Evolutionary conservation across 2,888 invertebrate genomes (phyloP).

Genomic region (Notodonta ziczac): DNA sequence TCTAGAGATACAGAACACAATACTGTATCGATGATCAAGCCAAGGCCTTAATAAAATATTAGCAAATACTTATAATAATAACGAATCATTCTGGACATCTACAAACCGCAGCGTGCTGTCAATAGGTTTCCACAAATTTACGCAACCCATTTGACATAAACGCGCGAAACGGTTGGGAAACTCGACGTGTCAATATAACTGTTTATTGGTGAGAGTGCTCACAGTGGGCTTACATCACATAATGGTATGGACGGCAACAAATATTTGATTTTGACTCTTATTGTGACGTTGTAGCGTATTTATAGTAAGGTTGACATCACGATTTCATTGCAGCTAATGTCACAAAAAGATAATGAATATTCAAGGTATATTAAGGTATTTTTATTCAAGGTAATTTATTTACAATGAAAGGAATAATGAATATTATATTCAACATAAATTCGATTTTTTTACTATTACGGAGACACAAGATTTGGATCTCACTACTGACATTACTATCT

Average conservation of each 20-base stretch:
- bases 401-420: no score
- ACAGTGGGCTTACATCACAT: constrained; percentile 14
- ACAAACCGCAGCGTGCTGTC: neutral
- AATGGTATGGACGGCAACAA: neutral
- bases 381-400: no score
- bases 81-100: neutral
- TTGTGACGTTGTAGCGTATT: neutral
- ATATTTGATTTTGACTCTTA: neutral
- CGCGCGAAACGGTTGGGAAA: constrained; percentile 39
- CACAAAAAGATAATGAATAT: neutral
- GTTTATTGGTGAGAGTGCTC: constrained; percentile 37
- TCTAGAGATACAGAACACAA: no score
- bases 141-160: constrained; percentile 38
- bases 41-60: neutral
- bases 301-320: neutral
- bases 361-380: no score
- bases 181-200: constrained; percentile 30
- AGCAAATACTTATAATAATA: constrained; percentile 1
- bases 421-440: no score
- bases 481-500: no score
- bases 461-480: no score
- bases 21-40: neutral
- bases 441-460: no score
- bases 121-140: constrained; percentile 31
- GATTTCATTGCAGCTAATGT: neutral